phyloP scores from a whole-genome alignment of 2,888 invertebrate genomes.

The Rotaria sp. region DNA sequence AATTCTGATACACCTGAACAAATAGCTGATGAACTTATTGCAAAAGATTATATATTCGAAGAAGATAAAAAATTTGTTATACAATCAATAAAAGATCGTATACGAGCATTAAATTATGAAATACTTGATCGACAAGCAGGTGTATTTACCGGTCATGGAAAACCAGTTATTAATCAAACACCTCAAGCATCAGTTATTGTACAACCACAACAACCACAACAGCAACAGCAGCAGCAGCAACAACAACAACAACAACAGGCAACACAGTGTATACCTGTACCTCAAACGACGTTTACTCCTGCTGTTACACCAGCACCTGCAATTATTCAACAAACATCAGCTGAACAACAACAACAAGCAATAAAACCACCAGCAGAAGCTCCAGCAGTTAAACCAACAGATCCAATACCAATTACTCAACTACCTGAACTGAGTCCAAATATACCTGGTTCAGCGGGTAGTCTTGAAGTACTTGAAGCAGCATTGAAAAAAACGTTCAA shows the following conservation, averaged over 20 bases:
- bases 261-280: background rate
- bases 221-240: constrained; percentile 1
- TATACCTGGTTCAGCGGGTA: background rate
- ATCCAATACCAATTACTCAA: background rate
- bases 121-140: constrained; percentile 6
- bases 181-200: background rate
- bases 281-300: background rate
- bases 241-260: background rate
- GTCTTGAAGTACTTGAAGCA: constrained; percentile 11
- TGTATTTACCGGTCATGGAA: background rate
- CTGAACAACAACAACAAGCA: background rate
- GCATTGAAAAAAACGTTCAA: background rate
- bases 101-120: constrained; percentile 31
- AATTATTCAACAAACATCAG: background rate
- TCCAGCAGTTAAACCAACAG: background rate
- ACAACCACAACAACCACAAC: background rate
- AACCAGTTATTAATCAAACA: background rate
- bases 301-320: background rate
- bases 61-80: constrained; percentile 37
- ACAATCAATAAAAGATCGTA: constrained; percentile 37
- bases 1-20: constrained; percentile 33
- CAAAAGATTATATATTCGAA: constrained; percentile 38
- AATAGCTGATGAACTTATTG: constrained; percentile 39
- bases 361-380: background rate
- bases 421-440: background rate